These are phyloP conservation scores for Nomada hirtipes DNA, from an alignment of 2,888 invertebrate species.

Conservation along the genomic window DNA sequence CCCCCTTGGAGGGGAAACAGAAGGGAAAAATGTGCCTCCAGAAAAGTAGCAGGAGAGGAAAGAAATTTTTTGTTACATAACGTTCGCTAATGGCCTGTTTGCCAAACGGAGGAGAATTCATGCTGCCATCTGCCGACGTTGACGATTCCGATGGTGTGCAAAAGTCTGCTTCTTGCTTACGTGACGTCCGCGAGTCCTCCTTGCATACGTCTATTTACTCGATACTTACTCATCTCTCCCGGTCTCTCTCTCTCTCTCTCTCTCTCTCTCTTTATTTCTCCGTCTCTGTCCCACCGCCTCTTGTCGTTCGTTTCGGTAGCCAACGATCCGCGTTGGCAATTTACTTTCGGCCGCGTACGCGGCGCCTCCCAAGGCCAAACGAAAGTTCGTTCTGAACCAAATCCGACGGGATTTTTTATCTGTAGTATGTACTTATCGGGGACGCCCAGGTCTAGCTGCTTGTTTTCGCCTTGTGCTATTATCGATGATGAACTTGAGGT, in stretches of 20 bases:
- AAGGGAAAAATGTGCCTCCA: not conserved
- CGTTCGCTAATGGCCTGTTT: conserved; percentile 50
- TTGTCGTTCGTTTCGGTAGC: conserved; percentile 58
- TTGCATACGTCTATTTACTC: conserved; percentile 64
- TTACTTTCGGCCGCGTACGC: conserved; percentile 62
- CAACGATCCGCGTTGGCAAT: conserved; percentile 62
- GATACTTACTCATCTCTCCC: conserved; percentile 56
- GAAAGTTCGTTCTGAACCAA: conserved; percentile 71
- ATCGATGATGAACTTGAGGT: conserved; percentile 84
- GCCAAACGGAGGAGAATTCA: conserved; percentile 54
- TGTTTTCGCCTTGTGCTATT: conserved; percentile 82
- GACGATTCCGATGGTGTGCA: conserved; percentile 51
- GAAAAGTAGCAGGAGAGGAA: conserved; percentile 31
- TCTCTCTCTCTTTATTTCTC: not conserved
- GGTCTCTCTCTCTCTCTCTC: conserved; percentile 37
- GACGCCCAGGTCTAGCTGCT: conserved; percentile 81
- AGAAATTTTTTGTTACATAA: conserved; percentile 65
- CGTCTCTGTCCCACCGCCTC: not conserved
- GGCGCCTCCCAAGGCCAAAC: conserved; percentile 70
- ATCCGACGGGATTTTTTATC: conserved; percentile 75
- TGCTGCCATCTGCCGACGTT: conserved; percentile 67
- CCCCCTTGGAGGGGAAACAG: no score
- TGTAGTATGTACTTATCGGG: conserved; percentile 77
- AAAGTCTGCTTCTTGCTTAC: conserved; percentile 54
- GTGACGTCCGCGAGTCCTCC: conserved; percentile 52